Evolutionary conservation across 2,113 vertebrate species (phyloP), one percentile per base, ranked within the genome.

Genomic region (Sander vitreus): DNA sequence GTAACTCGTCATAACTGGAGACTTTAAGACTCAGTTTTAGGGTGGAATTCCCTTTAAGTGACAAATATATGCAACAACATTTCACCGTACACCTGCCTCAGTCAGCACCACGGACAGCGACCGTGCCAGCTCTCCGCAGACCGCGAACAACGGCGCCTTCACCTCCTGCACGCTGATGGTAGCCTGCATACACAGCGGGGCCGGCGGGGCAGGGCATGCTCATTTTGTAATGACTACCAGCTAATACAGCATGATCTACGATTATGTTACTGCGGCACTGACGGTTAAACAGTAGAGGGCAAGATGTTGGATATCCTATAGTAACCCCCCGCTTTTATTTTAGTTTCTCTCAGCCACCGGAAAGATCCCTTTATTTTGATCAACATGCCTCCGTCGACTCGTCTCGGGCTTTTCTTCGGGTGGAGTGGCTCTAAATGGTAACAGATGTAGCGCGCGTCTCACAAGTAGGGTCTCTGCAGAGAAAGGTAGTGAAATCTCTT

Each of bases 181-280:
- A 2, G 39, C 9, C 39, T 43, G 39, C 39, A 9, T 43, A n/a
- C 55, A 55, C 77, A 8, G 50, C 55, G 64, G 58, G 36, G 27
- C 55, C 78, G 0, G 63, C 21, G 73, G 72, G 68, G 43, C 78
- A 71, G 69, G 48, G 64, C 78, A 45, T 12, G 66, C 2, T 30
- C 58, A 39, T 57, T 54, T 54, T 48, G 25, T 27, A 45, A 59
- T 25, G 47, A 79, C 60, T n/a, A 78, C 2, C 78, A 12, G 72
- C 73, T 69, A 69, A 85, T 65, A 63, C 58, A 71, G 69, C 76
- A 11, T 27, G 1, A 65, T 55, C 73, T 70, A 6, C 77, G 69
- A 62, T 81, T 87, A 73, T 76, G 83, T 87, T 84, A 82, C 89
- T 90, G 93, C 93, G 76, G 85, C 81, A 89, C 73, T 67, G 86